Evolutionary conservation across 1,140 invertebrate species (phyloP).

Genomic region (Callitettix versicolor): DNA sequence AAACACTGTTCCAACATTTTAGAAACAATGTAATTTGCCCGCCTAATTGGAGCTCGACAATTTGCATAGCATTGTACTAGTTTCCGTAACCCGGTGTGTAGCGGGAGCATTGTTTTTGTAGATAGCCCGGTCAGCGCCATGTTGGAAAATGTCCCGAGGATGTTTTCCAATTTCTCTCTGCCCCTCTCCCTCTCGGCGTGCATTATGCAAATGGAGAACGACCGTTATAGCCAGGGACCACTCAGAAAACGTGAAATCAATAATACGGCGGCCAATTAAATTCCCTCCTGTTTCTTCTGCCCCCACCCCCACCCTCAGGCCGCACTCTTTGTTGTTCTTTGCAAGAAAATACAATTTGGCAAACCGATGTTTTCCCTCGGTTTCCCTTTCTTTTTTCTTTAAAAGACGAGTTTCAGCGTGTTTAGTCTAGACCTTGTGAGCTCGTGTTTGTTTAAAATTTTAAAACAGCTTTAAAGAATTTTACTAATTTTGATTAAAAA

Average conservation of each 20-base stretch:
- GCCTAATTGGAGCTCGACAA: too few species aligned
- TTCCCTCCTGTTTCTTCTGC: background rate
- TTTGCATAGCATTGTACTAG: too few species aligned
- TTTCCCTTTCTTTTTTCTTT: background rate
- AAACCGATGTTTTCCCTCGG: background rate
- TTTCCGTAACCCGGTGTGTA: too few species aligned
- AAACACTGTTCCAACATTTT: too few species aligned
- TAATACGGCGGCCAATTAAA: slow-evolving; percentile 13
- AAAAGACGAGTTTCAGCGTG: too few species aligned
- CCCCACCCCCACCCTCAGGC: background rate
- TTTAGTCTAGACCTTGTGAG: too few species aligned
- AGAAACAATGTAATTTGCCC: too few species aligned
- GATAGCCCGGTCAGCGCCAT: slow-evolving; percentile 17
- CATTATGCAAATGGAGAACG: slow-evolving; percentile 14
- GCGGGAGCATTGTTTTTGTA: slow-evolving; percentile 1
- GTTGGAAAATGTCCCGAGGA: slow-evolving; percentile 23
- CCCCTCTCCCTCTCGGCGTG: background rate
- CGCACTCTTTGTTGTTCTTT: slow-evolving; percentile 9
- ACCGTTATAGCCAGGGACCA: slow-evolving; percentile 13
- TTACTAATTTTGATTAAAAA: too few species aligned
- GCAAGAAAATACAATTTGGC: background rate
- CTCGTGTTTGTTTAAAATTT: too few species aligned
- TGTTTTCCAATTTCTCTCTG: slow-evolving; percentile 22
- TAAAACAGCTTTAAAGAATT: too few species aligned
- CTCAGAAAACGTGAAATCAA: slow-evolving; percentile 15